Evolutionary conservation across 1,140 invertebrate genomes (phyloP).

Genomic region (Caenorhabditis briggsae): DNA sequence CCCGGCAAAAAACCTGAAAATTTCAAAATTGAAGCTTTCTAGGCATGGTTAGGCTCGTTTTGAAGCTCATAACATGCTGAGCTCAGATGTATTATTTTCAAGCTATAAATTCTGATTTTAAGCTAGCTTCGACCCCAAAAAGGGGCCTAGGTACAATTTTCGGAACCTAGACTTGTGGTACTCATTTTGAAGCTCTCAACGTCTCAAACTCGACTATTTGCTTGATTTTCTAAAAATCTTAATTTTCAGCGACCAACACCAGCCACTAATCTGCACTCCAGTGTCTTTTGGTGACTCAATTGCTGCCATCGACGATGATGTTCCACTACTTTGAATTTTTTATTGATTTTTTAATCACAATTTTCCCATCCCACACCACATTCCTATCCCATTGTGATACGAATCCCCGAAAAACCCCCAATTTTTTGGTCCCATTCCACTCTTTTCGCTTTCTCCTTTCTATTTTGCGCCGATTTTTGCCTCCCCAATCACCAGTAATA

Average conservation of each 20-base stretch:
- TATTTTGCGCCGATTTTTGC: not conserved
- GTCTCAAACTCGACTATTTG: not conserved
- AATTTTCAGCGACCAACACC: not conserved
- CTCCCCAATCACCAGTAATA: not conserved
- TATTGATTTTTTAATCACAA: not conserved
- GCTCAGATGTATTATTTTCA: too few relatives aligned
- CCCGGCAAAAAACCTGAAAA: too few relatives aligned
- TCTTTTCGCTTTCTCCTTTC: not conserved
- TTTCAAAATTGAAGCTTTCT: too few relatives aligned
- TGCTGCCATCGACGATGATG: constrained; percentile 26
- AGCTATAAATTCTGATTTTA: too few relatives aligned
- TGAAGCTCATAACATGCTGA: too few relatives aligned
- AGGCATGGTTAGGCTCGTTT: too few relatives aligned
- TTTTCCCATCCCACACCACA: not conserved
- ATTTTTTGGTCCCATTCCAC: too few relatives aligned
- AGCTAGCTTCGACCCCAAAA: too few relatives aligned
- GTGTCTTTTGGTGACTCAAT: constrained; percentile 35
- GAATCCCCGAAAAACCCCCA: not conserved
- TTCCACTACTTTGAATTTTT: constrained; percentile 6
- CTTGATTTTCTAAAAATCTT: not conserved
- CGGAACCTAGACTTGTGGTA: not conserved
- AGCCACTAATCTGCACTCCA: constrained; percentile 11
- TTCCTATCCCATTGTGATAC: constrained; percentile 46
- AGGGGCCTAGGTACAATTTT: not conserved
- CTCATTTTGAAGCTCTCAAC: not conserved